Evolutionary conservation across 2,797 vertebrate genomes (phyloP).

Genomic region (Pipistrellus pipistrellus): DNA sequence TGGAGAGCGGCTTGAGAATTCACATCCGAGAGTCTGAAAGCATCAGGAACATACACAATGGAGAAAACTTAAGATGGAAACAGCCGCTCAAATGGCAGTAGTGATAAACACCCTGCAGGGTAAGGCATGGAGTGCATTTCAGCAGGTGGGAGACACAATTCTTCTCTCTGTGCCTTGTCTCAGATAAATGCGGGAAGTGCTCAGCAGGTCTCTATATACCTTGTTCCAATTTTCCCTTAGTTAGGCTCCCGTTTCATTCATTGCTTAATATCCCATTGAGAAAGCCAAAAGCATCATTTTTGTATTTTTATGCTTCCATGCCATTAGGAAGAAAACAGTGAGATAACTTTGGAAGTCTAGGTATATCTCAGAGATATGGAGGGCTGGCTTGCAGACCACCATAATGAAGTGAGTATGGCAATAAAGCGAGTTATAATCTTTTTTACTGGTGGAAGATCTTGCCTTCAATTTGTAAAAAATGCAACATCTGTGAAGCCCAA

Average conservation of each 20-base stretch:
- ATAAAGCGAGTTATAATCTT: neutral
- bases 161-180: neutral
- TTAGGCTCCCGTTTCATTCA: neutral
- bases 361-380: neutral
- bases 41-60: neutral
- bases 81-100: neutral
- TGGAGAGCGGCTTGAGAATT: neutral
- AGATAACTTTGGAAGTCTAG: neutral
- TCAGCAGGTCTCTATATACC: neutral
- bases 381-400: no score
- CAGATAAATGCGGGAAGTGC: neutral
- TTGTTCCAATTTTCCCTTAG: neutral
- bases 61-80: neutral
- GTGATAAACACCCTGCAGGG: neutral
- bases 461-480: neutral
- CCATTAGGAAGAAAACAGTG: constrained; percentile 13
- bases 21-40: neutral
- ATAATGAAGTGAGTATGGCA: neutral
- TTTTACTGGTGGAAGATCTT: neutral
- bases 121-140: neutral
- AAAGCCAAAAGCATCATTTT: constrained; percentile 30
- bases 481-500: neutral
- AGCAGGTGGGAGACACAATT: neutral
- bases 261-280: constrained; percentile 39
- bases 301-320: neutral